Evolutionary conservation across 2,888 invertebrate genomes (phyloP).

Genomic region (Blomia tropicalis): DNA sequence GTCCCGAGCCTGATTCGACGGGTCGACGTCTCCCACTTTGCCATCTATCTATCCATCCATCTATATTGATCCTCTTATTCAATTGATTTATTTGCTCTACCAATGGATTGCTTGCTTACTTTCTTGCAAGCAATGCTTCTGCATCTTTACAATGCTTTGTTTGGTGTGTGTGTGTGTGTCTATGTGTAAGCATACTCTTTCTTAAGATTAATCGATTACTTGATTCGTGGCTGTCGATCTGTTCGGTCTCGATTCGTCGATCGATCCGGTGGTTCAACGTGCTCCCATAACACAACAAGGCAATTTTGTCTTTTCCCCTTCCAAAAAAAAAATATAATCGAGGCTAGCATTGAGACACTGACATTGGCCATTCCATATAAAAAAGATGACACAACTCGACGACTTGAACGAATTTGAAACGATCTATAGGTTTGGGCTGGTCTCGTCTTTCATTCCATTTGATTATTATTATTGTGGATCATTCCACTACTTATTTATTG

Average conservation of each 20-base stretch:
- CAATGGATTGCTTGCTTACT: neutral
- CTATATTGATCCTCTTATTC: conserved; percentile 12
- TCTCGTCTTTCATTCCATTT: no score
- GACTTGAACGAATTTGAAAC: neutral
- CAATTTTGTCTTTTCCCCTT: no score
- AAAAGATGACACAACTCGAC: neutral
- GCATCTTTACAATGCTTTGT: neutral
- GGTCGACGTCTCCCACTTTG: no score
- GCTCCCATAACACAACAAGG: no score
- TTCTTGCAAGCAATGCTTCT: neutral
- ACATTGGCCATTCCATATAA: no score
- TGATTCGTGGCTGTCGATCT: conserved; percentile 13
- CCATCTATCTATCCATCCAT: conserved; percentile 2
- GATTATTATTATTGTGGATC: no score
- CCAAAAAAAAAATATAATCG: no score
- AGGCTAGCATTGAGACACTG: no score
- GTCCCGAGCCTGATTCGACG: neutral
- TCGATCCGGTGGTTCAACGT: neutral
- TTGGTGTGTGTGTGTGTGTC: neutral
- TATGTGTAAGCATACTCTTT: neutral
- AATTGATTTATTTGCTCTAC: conserved; percentile 12
- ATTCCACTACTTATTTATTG: neutral
- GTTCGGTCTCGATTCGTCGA: neutral
- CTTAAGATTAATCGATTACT: conserved; percentile 14
- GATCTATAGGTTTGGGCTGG: no score